These are phyloP conservation scores for Pteronura brasiliensis DNA, from an alignment of 2,113 vertebrate genomes.

Conservation along the genomic window DNA sequence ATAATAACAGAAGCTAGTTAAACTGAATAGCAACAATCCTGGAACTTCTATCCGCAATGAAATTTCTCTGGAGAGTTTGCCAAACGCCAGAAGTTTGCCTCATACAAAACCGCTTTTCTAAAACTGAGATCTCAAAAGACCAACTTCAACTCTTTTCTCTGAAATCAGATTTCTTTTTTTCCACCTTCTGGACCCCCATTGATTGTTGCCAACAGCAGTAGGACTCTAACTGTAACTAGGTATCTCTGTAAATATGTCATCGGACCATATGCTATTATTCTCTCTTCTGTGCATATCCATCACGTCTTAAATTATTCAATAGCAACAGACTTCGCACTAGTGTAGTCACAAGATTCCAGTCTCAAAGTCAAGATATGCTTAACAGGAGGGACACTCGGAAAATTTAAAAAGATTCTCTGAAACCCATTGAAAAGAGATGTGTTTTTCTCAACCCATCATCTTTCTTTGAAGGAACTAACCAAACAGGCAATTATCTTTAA, in stretches of 20 bases:
- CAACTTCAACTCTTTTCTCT: background rate
- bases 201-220: background rate
- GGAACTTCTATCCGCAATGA: background rate
- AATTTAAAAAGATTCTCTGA: background rate
- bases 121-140: conserved; percentile 56
- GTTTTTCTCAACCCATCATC: background rate
- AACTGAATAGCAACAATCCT: conserved; percentile 28
- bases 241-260: background rate
- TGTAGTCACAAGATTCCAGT: background rate
- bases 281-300: background rate
- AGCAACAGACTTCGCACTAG: background rate
- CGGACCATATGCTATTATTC: background rate
- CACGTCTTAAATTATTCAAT: background rate
- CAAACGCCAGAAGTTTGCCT: conserved; percentile 12
- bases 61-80: conserved; percentile 50
- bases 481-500: background rate
- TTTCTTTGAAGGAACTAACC: background rate
- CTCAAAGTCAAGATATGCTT: background rate
- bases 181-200: background rate
- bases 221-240: background rate
- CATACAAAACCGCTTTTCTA: conserved; percentile 46
- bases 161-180: background rate
- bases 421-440: background rate
- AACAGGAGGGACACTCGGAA: background rate
- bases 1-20: conserved; percentile 52